Evolutionary conservation across 2,113 vertebrate species (phyloP).

Genomic region (Sceloporus undulatus): DNA sequence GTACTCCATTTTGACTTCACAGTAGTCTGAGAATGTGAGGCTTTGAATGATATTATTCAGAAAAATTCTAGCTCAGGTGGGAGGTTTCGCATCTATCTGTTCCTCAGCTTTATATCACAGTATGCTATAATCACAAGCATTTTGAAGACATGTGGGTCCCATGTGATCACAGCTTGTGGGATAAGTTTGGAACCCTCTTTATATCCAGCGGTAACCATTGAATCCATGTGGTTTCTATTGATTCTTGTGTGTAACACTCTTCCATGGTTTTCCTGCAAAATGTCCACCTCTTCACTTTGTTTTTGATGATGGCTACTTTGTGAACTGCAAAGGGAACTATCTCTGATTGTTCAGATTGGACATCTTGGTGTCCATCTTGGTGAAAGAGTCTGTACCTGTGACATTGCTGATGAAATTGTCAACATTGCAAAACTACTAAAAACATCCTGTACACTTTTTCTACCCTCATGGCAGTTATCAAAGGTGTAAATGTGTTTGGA

Average conservation of each 20-base stretch:
- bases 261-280: slow-evolving; percentile 9
- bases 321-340: neutral
- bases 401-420: neutral
- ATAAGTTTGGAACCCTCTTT: slow-evolving; percentile 14
- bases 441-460: no score
- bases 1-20: neutral
- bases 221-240: slow-evolving; percentile 25
- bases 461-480: no score
- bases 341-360: neutral
- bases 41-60: neutral
- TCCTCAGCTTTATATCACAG: neutral
- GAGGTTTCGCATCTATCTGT: neutral
- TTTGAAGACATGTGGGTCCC: neutral
- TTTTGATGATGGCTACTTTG: slow-evolving; percentile 22
- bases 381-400: neutral
- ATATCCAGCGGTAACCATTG: slow-evolving; percentile 16
- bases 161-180: neutral
- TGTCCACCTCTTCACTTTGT: slow-evolving; percentile 3
- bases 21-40: neutral
- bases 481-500: no score
- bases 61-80: neutral
- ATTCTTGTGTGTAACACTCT: neutral
- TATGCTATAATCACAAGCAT: neutral
- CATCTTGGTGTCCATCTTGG: neutral
- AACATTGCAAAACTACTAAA: neutral